Evolutionary conservation across 2,113 vertebrate species (phyloP), one percentile per base, ranked within the genome.

Genomic region (Piaya cayana): DNA sequence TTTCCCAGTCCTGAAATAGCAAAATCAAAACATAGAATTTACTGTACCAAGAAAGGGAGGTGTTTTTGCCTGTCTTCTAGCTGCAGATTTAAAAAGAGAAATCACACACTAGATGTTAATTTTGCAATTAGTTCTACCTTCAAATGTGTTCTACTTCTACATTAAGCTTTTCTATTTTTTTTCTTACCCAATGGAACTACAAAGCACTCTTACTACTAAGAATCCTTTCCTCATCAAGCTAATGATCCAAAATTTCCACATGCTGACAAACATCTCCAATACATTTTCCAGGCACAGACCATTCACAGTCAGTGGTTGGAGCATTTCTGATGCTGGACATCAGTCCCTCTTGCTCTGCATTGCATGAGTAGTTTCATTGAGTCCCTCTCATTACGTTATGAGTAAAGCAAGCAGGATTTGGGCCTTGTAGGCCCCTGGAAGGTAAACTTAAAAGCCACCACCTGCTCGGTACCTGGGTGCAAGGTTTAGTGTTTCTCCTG

Each of bases 401-500:
- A 81, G 60, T 77, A 83, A 92, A 83, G 60, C 55, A 80, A 81
- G 47, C 6, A 15, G 45, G 68, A 74, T 86, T 75, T 83, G 43
- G 56, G 39, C 25, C 32, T 77, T 29, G 20, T 29, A 64, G 55
- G 37, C 29, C 30, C 32, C 9, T 10, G 3, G 32, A 77, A 95
- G 59, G 67, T 83, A 85, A 86, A 85, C 39, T 36, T 62, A 47
- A 92, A 95, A 87, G 52, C 81, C 60, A 14, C 25, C 69, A 65
- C 82, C 70, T 88, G 75, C 90, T 85, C 1, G 0, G 50, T 90
- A 83, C 79, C 56, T 90, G 79, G 67, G 71, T 53, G 42, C 22
- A 15, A 47, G 68, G 87, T 93, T 86, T 92, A 86, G 68, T 43
- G 63, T 96, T 94, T 83, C 45, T 95, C 22, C 52, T 11, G 26